Evolutionary conservation across 2,888 invertebrate genomes (phyloP).

Genomic region (Hirtodrosophila histrioides): DNA sequence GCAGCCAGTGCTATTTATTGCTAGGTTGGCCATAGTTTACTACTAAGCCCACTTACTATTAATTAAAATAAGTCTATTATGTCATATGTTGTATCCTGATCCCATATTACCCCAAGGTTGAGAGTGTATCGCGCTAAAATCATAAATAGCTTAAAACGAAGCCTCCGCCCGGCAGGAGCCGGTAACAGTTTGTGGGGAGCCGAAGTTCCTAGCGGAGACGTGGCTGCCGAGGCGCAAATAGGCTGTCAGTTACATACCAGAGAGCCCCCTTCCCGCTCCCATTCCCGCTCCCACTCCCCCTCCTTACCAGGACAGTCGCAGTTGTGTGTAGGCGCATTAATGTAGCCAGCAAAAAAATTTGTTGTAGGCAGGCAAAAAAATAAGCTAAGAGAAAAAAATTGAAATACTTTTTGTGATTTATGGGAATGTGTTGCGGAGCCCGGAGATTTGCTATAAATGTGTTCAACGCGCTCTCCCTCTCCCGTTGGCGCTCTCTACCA

Average conservation of each 20-base stretch:
- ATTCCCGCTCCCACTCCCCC: neutral
- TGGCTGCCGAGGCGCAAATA: conserved; percentile 67
- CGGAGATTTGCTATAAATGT: conserved; percentile 76
- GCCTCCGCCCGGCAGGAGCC: conserved; percentile 73
- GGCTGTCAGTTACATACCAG: conserved; percentile 67
- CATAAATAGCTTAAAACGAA: conserved; percentile 74
- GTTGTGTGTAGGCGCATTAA: conserved; percentile 73
- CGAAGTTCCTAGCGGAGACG: conserved; percentile 30
- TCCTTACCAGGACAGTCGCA: conserved; percentile 11
- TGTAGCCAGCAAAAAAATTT: conserved; percentile 55
- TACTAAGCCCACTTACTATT: too few relatives aligned
- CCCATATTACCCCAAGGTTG: neutral
- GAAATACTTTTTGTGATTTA: conserved; percentile 81
- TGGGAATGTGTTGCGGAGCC: conserved; percentile 72
- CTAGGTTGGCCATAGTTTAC: too few relatives aligned
- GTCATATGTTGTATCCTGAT: too few relatives aligned
- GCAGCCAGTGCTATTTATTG: too few relatives aligned
- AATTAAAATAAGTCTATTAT: too few relatives aligned
- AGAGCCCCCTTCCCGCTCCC: conserved; percentile 16
- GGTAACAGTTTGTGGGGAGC: conserved; percentile 19
- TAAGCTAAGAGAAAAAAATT: conserved; percentile 50
- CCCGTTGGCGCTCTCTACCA: neutral
- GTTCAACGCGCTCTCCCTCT: conserved; percentile 16
- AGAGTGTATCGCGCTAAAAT: conserved; percentile 56
- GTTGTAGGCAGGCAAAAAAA: conserved; percentile 42